These are phyloP conservation scores for Drosophila littoralis DNA, from an alignment of 1,140 invertebrate species.

Conservation along the genomic window DNA sequence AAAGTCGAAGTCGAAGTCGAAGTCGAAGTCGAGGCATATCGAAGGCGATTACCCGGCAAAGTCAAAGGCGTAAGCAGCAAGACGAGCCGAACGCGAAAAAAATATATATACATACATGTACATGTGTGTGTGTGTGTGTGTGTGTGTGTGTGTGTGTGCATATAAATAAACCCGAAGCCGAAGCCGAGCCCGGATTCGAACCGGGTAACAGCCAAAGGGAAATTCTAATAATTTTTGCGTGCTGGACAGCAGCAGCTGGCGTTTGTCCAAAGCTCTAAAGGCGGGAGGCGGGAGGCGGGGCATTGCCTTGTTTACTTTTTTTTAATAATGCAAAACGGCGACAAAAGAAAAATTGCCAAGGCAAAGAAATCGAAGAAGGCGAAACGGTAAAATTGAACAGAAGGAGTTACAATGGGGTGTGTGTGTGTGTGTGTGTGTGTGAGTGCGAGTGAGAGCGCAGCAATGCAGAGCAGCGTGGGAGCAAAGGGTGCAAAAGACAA, in stretches of 20 bases:
- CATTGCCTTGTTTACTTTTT: conserved; percentile 60
- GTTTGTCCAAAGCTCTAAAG: not conserved
- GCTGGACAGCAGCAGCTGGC: conserved; percentile 59
- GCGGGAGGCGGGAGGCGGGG: not conserved
- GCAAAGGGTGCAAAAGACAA: conserved; percentile 55
- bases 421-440: not conserved
- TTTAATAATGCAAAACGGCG: conserved; percentile 66
- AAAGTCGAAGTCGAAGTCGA: conserved; percentile 31
- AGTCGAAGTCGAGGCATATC: conserved; percentile 54
- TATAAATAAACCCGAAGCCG: conserved; percentile 22
- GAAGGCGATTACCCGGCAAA: conserved; percentile 62
- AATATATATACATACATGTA: not conserved
- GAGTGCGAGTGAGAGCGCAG: not conserved
- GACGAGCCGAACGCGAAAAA: not conserved
- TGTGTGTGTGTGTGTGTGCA: not conserved
- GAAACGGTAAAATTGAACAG: conserved; percentile 53
- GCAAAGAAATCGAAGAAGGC: conserved; percentile 63
- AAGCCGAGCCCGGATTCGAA: conserved; percentile 12
- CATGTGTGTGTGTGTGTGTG: not conserved
- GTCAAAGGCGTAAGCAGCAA: conserved; percentile 34
- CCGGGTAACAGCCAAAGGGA: conserved; percentile 29
- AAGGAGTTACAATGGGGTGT: conserved; percentile 1
- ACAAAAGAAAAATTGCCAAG: conserved; percentile 29
- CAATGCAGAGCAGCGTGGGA: conserved; percentile 2
- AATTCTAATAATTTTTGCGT: conserved; percentile 76